Evolutionary conservation across 2,797 vertebrate genomes (phyloP).

Genomic region (Anas acuta): DNA sequence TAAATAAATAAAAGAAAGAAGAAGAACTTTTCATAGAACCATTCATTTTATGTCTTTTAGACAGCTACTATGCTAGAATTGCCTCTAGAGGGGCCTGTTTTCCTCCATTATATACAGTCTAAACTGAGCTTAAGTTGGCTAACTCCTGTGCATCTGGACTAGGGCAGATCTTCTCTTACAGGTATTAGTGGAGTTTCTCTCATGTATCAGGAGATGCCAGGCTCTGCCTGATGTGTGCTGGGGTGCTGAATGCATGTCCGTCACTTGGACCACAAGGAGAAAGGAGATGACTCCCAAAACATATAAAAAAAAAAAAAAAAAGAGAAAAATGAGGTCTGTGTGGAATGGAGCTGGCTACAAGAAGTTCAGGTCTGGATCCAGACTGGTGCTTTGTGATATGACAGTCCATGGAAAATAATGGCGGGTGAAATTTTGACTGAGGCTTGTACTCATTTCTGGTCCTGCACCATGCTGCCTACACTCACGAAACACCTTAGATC

Average conservation of each 20-base stretch:
- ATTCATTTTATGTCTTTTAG: background rate
- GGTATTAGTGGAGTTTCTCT: background rate
- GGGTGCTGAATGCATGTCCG: background rate
- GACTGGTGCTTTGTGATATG: background rate
- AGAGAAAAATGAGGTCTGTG: background rate
- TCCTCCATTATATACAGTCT: slow-evolving; percentile 18
- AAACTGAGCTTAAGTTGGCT: slow-evolving; percentile 8
- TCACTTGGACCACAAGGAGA: background rate
- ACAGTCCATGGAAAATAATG: background rate
- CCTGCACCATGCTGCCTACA: background rate
- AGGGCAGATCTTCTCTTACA: background rate
- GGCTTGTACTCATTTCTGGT: background rate
- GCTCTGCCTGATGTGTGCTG: background rate
- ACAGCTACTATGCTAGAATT: background rate
- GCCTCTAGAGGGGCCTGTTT: slow-evolving; percentile 58
- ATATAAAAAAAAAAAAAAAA: background rate
- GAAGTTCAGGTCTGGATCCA: background rate
- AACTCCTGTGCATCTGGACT: background rate
- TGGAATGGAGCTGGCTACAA: background rate
- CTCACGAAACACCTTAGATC: background rate
- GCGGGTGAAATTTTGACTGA: background rate
- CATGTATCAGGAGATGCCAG: background rate
- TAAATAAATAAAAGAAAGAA: background rate
- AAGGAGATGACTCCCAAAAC: background rate
- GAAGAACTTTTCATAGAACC: background rate